Evolutionary conservation across 2,888 invertebrate genomes (phyloP), one percentile per base, ranked within the genome.

Genomic region (Geotrupes spiniger): DNA sequence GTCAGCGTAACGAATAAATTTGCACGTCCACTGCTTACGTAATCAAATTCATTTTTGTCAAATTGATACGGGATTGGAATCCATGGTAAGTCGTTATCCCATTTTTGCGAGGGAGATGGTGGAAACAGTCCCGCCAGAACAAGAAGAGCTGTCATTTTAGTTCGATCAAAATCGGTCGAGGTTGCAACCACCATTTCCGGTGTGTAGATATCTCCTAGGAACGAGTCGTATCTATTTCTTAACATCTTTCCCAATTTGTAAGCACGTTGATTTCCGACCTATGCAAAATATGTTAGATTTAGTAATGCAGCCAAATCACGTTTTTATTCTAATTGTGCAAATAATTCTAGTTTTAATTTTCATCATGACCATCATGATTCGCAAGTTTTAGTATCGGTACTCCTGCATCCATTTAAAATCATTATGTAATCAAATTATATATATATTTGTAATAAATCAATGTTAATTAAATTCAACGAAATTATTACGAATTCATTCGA

Each of bases 61-160:
- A 63, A 69, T 15, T 64, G 49, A 39, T 63, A 61, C 0, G 85
- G 83, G 46, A 85, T 78, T 0, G 84, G 84, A 56, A 80, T 78
- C 84, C 84, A 84, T 2, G 66, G 56, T 6, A 83, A 54, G 33
- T 62, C 51, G 5, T 63, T 45, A 42, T 76, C 72, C 79, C 79
- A 81, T 43, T 59, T 63, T 59, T 81, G 78, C 1, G 63, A 51
- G 1, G 57, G 56, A 1, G 67, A 63, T 0, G 86, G 85, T 2
- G 83, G 84, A 66, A 81, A 89, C 15, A 89, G 63, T 0, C 83
- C 87, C 1, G 87, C 81, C 48, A 86, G 71, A 2, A 85, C 83
- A 16, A 84, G 72, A 50, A 85, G 74, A 0, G 82, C 85, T 2
- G 86, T 85, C 80, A 86, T 86, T 70, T 89, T 80, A 0, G 90